phyloP scores from a whole-genome alignment of 2,113 vertebrate genomes.

The Panthera uncia region DNA sequence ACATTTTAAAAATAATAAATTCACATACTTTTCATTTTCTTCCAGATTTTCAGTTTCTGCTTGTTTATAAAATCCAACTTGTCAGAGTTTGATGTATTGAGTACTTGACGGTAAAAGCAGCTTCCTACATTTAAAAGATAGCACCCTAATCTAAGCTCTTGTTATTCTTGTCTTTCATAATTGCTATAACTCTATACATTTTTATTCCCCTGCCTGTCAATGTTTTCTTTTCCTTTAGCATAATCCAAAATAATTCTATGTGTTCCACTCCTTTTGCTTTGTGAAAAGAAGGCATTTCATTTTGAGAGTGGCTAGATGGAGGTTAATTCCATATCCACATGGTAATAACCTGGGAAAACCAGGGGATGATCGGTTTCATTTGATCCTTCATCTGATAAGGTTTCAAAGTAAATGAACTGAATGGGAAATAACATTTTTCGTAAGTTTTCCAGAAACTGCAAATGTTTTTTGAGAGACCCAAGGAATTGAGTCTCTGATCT shows the following conservation, averaged over 20 bases:
- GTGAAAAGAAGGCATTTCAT: not conserved
- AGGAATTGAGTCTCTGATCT: constrained; percentile 42
- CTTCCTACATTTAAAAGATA: not conserved
- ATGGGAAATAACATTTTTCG: not conserved
- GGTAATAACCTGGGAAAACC: constrained; percentile 37
- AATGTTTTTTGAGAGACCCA: constrained; percentile 54
- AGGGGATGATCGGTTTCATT: constrained; percentile 45
- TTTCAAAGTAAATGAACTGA: constrained; percentile 54
- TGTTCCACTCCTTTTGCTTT: constrained; percentile 9
- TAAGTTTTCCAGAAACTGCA: constrained; percentile 62
- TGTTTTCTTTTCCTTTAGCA: not conserved
- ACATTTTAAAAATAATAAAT: not conserved
- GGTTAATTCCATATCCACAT: constrained; percentile 6
- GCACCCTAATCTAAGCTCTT: not conserved
- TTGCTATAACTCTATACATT: not conserved
- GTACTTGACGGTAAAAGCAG: not conserved
- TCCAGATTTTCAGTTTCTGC: not conserved
- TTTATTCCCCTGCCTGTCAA: not conserved
- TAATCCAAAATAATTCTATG: constrained; percentile 25
- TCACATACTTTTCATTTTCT: not conserved
- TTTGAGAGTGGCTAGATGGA: constrained; percentile 6
- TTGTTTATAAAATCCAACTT: not conserved
- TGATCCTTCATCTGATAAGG: constrained; percentile 57
- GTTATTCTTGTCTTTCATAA: not conserved
- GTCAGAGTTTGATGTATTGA: not conserved